Conservation (phyloP, 2,113 vertebrate genomes). For the Syngnathus scovelli region DNA sequence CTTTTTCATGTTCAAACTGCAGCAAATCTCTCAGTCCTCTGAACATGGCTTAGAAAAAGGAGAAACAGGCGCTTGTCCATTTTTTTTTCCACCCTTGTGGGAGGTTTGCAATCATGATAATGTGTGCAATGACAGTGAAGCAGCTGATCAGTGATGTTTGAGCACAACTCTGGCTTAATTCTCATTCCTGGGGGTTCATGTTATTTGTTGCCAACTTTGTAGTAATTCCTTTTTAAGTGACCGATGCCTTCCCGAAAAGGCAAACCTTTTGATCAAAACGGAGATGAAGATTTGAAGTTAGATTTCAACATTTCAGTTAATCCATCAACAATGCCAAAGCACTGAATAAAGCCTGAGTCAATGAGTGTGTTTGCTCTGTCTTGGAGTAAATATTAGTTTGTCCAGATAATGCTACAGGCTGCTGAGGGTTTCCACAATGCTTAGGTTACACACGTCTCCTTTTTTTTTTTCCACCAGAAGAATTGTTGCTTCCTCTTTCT, state of each 20-base stretch:
- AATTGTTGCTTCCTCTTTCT: conserved; percentile 60
- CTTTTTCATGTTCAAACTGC: conserved; percentile 71
- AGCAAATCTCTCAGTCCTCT: conserved; percentile 65
- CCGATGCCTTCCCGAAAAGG: conserved; percentile 31
- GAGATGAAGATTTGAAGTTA: conserved; percentile 36
- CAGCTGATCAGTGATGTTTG: conserved; percentile 39
- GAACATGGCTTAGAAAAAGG: conserved; percentile 44
- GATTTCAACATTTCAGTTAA: conserved; percentile 64
- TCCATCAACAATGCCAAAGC: conserved; percentile 64
- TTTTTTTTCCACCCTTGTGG: conserved; percentile 45
- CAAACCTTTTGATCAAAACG: conserved; percentile 47
- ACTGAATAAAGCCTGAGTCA: conserved; percentile 55
- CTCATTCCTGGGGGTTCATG: background rate
- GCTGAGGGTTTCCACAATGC: conserved; percentile 57
- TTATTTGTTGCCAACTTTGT: conserved; percentile 6
- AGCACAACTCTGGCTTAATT: conserved; percentile 8
- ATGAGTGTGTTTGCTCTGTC: conserved; percentile 56
- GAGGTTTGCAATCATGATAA: conserved; percentile 29
- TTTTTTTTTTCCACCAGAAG: conserved; percentile 33
- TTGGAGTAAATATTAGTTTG: conserved; percentile 70
- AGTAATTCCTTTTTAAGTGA: conserved; percentile 44
- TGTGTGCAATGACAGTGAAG: conserved; percentile 24
- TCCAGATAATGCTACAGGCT: conserved; percentile 61
- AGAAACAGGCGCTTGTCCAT: conserved; percentile 49
- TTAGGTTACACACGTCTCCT: conserved; percentile 58